These are phyloP conservation scores for Coendou prehensilis DNA, from an alignment of 2,797 vertebrate genomes.

Conservation along the genomic window DNA sequence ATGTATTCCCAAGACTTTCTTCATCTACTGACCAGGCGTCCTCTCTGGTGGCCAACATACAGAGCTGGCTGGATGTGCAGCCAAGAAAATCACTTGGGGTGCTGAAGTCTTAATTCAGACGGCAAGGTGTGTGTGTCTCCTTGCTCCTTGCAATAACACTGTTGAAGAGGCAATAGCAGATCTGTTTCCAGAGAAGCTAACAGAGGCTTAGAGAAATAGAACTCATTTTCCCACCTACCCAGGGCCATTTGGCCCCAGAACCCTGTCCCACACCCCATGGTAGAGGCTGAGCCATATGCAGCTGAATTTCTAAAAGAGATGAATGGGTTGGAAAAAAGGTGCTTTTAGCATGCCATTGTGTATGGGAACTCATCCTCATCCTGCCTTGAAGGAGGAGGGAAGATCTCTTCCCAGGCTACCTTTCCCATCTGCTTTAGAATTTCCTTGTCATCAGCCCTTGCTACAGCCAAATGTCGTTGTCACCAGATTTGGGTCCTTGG, in stretches of 20 bases:
- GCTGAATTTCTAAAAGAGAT: not conserved
- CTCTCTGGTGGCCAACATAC: not conserved
- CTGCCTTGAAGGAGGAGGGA: not conserved
- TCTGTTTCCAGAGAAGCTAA: not conserved
- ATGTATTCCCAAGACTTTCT: not conserved
- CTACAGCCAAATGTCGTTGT: not conserved
- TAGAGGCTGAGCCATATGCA: not conserved
- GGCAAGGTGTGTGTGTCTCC: not conserved
- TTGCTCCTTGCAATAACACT: not conserved
- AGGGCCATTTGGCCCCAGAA: not conserved
- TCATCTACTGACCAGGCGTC: too few species aligned
- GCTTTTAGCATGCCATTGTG: not conserved
- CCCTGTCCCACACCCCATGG: fast-evolving
- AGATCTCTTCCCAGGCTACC: not conserved
- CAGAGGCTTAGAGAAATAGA: not conserved
- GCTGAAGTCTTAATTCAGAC: not conserved
- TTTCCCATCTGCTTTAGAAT: not conserved
- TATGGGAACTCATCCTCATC: not conserved
- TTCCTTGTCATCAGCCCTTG: not conserved
- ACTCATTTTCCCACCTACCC: not conserved
- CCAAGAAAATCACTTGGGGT: not conserved
- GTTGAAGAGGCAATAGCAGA: not conserved
- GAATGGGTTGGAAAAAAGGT: not conserved
- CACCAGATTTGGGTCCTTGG: not conserved
- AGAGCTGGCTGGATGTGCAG: not conserved